Conservation (phyloP, 2,888 invertebrate genomes). For the Sinodicranocentrus sp. region DNA sequence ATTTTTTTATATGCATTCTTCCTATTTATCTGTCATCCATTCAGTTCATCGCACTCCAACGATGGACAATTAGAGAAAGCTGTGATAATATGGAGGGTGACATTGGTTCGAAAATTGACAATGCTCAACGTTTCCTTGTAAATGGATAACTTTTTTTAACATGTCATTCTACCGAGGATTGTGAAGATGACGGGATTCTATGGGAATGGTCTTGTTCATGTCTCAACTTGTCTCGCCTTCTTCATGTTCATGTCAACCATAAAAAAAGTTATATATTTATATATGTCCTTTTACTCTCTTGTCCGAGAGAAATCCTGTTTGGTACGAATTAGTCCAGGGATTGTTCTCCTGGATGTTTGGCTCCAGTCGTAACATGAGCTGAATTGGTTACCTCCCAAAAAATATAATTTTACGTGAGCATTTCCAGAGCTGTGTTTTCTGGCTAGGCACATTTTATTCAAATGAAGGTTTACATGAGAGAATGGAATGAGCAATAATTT, state of each 20-base stretch:
- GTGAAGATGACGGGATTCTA: not conserved
- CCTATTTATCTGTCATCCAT: too few relatives aligned
- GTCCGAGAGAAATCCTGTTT: constrained; percentile 42
- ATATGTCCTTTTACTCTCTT: not conserved
- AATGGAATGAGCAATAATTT: too few relatives aligned
- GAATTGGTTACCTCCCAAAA: constrained; percentile 65
- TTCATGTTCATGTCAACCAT: constrained; percentile 24
- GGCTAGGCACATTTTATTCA: constrained; percentile 62
- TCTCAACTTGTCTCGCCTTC: constrained; percentile 7
- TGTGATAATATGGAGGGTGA: too few relatives aligned
- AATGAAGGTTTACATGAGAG: too few relatives aligned
- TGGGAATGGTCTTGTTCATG: not conserved
- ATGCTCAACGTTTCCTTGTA: too few relatives aligned
- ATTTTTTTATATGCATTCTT: too few relatives aligned
- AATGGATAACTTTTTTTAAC: not conserved
- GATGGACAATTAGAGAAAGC: too few relatives aligned
- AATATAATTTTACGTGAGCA: not conserved
- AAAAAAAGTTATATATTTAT: too few relatives aligned
- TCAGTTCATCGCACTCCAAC: too few relatives aligned
- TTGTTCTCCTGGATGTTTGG: constrained; percentile 21
- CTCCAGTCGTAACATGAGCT: constrained; percentile 66
- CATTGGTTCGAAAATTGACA: too few relatives aligned
- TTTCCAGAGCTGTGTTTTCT: not conserved
- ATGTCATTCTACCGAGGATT: not conserved
- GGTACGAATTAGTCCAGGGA: constrained; percentile 39